Evolutionary conservation across 2,797 vertebrate species (phyloP).

Genomic region (Psittacula echo): DNA sequence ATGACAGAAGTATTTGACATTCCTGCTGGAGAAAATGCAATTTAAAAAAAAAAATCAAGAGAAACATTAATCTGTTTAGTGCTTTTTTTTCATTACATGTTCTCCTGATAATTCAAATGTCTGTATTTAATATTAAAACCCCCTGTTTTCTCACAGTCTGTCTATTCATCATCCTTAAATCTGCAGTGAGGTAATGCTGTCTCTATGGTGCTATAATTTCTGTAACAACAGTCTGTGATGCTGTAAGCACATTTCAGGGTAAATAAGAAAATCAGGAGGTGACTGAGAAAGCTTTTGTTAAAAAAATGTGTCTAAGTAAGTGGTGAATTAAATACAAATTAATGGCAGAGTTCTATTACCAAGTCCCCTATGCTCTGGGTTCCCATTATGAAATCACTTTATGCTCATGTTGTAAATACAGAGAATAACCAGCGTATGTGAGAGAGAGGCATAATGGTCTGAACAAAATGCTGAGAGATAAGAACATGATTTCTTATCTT

Average conservation of each 20-base stretch:
- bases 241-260: not conserved
- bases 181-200: not conserved
- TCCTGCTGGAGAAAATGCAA: not conserved
- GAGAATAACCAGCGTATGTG: not conserved
- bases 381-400: not conserved
- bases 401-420: not conserved
- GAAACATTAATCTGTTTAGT: not conserved
- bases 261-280: not conserved
- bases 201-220: not conserved
- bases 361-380: not conserved
- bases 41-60: not conserved
- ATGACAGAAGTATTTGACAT: not conserved
- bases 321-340: not conserved
- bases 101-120: not conserved
- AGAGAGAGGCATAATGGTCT: not conserved
- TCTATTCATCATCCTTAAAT: slow-evolving; percentile 13
- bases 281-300: not conserved
- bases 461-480: not conserved
- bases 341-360: not conserved
- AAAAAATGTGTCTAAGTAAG: not conserved
- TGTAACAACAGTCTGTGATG: not conserved
- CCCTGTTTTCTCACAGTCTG: not conserved
- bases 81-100: not conserved
- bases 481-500: not conserved
- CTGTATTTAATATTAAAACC: not conserved